A percentile compares a stretch with the other conserved stretches of the same genome.
These are phyloP conservation scores for Mastomys natalensis DNA, from an alignment of 2,113 vertebrate genomes.

Conservation along the genomic window DNA sequence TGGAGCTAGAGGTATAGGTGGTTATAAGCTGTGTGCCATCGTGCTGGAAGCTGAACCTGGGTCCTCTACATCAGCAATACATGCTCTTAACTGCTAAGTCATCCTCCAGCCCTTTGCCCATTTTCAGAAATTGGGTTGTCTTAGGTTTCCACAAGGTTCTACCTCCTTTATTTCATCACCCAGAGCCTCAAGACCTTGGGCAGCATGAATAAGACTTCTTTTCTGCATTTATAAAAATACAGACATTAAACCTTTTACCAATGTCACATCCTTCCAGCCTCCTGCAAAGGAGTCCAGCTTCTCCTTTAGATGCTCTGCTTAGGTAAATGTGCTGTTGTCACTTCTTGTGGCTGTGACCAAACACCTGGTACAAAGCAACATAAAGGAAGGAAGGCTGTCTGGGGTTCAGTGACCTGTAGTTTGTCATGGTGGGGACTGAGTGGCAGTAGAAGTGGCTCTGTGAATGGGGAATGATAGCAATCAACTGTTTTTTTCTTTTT, in stretches of 20 bases:
- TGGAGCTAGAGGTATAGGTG: neutral
- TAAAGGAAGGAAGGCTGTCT: too few species aligned
- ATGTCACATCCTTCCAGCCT: neutral
- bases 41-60: neutral
- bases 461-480: neutral
- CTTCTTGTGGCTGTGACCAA: neutral
- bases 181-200: neutral
- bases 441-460: neutral
- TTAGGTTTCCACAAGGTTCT: neutral
- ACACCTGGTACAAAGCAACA: neutral
- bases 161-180: neutral
- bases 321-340: too few species aligned
- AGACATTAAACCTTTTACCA: neutral
- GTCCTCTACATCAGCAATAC: neutral
- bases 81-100: neutral
- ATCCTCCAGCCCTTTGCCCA: neutral
- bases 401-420: too few species aligned
- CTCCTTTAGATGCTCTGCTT: neutral
- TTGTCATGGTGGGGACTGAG: neutral
- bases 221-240: neutral
- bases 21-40: neutral
- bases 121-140: neutral
- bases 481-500: neutral
- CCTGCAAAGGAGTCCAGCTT: neutral
- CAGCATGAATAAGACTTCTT: neutral